These are phyloP conservation scores for Indri indri DNA, from an alignment of 2,113 vertebrate genomes.

Conservation along the genomic window DNA sequence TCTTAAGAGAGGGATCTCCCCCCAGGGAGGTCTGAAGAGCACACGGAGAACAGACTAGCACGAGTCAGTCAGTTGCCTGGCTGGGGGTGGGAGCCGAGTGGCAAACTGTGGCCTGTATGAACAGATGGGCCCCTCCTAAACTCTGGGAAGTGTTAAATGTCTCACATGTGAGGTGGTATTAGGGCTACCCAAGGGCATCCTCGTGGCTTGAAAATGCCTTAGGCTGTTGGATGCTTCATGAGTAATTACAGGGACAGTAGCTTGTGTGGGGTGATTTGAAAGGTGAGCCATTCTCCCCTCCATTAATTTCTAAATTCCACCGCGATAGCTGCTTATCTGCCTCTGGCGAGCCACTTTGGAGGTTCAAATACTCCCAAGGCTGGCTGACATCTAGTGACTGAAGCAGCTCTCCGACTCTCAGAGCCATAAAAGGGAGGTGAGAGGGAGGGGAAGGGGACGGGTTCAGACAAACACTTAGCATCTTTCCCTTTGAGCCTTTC, in stretches of 20 bases:
- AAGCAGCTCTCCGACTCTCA: background rate
- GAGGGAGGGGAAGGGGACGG: background rate
- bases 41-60: background rate
- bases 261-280: background rate
- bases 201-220: background rate
- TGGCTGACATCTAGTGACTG: background rate
- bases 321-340: background rate
- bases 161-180: background rate
- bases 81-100: background rate
- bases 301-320: background rate
- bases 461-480: background rate
- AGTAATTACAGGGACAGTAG: background rate
- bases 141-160: background rate
- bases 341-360: background rate
- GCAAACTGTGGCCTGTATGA: background rate
- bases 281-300: background rate
- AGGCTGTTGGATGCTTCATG: background rate
- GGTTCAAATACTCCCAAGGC: background rate
- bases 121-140: background rate
- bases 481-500: background rate
- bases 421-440: background rate
- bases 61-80: background rate
- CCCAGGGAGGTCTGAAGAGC: background rate
- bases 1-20: background rate
- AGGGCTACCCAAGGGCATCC: background rate